Conservation (phyloP, 2,113 vertebrate genomes). For the Cinclus cinclus region DNA sequence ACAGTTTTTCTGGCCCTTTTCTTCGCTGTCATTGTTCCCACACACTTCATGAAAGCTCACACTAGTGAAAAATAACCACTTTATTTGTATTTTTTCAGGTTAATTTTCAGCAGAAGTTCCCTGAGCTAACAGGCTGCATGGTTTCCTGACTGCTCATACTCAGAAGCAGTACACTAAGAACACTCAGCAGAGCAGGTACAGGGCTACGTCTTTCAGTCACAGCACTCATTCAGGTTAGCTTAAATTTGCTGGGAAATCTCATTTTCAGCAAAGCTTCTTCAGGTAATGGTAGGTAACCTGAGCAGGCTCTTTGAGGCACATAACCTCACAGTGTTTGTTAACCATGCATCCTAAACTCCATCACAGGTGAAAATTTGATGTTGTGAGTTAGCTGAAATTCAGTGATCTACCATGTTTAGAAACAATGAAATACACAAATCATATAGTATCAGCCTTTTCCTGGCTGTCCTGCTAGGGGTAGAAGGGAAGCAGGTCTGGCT, state of each 20-base stretch:
- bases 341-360: not conserved
- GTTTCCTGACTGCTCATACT: not conserved
- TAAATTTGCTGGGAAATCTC: not conserved
- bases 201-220: not conserved
- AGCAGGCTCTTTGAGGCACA: rapidly evolving
- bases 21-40: not conserved
- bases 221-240: not conserved
- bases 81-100: conserved; percentile 14
- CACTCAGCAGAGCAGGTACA: not conserved
- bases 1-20: not conserved
- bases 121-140: not conserved
- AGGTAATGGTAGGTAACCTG: not conserved
- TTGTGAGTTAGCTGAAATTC: not conserved
- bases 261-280: not conserved
- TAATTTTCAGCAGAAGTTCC: conserved; percentile 17
- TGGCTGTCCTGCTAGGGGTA: not conserved
- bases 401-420: not conserved
- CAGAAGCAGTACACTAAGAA: not conserved
- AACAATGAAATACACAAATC: not conserved
- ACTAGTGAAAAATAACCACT: not conserved
- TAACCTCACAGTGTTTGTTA: not conserved
- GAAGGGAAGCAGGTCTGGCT: not conserved
- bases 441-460: not conserved
- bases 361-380: not conserved
- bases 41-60: not conserved